A percentile compares a stretch with the other conserved stretches of the same genome.
Evolutionary conservation across 2,797 vertebrate species (phyloP).

Genomic region (Tachyglossus aculeatus): DNA sequence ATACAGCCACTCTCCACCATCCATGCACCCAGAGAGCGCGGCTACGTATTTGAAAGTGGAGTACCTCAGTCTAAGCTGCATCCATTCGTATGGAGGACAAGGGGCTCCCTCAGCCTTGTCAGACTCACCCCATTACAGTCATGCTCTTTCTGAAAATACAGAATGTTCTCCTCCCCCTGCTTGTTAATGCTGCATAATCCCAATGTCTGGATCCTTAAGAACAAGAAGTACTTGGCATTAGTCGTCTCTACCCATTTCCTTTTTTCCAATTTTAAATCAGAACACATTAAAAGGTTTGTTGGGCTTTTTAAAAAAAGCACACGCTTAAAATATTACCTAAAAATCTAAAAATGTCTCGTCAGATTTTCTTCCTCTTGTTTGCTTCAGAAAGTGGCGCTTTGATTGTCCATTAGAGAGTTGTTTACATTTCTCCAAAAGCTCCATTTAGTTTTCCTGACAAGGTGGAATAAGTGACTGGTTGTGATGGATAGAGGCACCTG

Average conservation of each 20-base stretch:
- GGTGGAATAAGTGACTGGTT: constrained; percentile 96
- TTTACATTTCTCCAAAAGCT: constrained; percentile 99
- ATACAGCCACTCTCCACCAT: neutral
- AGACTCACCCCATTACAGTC: constrained; percentile 40
- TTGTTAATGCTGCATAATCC: constrained; percentile 16
- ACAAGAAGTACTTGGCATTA: constrained; percentile 25
- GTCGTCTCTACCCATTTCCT: constrained; percentile 34
- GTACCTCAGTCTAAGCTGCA: neutral
- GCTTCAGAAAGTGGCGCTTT: constrained; percentile 82
- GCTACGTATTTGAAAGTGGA: constrained; percentile 4
- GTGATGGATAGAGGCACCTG: constrained; percentile 99
- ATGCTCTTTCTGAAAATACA: constrained; percentile 16
- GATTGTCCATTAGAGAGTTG: constrained; percentile 97
- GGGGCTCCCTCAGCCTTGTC: constrained; percentile 34
- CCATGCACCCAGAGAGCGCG: neutral
- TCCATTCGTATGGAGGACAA: constrained; percentile 50
- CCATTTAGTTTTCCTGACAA: constrained; percentile 98
- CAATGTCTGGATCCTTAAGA: constrained; percentile 44
- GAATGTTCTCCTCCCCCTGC: neutral
- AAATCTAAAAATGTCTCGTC: constrained; percentile 72
- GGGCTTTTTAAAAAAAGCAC: constrained; percentile 53
- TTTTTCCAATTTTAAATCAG: constrained; percentile 52
- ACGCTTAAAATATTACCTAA: constrained; percentile 70
- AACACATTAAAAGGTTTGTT: constrained; percentile 66
- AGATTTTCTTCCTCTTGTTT: constrained; percentile 82